A percentile compares a stretch with the other conserved stretches of the same genome.
phyloP scores from a whole-genome alignment of 2,797 vertebrate species.

The Jordanella pulchra region DNA sequence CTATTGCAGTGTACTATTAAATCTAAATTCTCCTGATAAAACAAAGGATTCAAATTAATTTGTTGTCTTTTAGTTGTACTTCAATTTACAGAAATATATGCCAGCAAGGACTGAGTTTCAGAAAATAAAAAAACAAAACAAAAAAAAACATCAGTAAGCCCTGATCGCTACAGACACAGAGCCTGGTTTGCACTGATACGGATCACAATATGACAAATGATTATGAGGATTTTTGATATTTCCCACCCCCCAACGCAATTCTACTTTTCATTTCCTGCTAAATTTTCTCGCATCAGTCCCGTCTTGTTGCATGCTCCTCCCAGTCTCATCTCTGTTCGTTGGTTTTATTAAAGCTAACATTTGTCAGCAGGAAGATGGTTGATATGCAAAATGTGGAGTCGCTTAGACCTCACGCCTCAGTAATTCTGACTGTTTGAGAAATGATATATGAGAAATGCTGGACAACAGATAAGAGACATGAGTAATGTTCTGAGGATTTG shows the following conservation, averaged over 20 bases:
- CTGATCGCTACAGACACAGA: constrained; percentile 38
- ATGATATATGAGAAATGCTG: constrained; percentile 83
- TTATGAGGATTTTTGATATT: constrained; percentile 80
- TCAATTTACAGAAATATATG: constrained; percentile 11
- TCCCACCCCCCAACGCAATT: constrained; percentile 70
- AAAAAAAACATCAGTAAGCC: constrained; percentile 50
- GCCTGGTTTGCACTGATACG: constrained; percentile 64
- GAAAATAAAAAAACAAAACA: constrained; percentile 30
- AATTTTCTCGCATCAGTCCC: constrained; percentile 65
- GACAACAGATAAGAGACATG: constrained; percentile 89
- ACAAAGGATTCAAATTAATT: constrained; percentile 2
- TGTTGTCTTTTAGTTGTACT: constrained; percentile 14
- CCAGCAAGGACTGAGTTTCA: neutral
- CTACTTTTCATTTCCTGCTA: constrained; percentile 87
- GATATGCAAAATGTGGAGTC: constrained; percentile 87
- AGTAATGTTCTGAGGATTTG: constrained; percentile 79
- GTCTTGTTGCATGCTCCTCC: constrained; percentile 57
- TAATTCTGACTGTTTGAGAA: constrained; percentile 74
- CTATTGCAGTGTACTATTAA: constrained; percentile 3
- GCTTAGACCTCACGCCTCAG: constrained; percentile 82
- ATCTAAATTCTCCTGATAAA: neutral
- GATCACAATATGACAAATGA: constrained; percentile 79
- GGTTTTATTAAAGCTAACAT: constrained; percentile 86
- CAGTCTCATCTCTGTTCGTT: constrained; percentile 50
- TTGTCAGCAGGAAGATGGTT: constrained; percentile 86